Evolutionary conservation across 2,888 invertebrate genomes (phyloP), one percentile per base, ranked within the genome.

Genomic region (Stenolophus ochropezus): DNA sequence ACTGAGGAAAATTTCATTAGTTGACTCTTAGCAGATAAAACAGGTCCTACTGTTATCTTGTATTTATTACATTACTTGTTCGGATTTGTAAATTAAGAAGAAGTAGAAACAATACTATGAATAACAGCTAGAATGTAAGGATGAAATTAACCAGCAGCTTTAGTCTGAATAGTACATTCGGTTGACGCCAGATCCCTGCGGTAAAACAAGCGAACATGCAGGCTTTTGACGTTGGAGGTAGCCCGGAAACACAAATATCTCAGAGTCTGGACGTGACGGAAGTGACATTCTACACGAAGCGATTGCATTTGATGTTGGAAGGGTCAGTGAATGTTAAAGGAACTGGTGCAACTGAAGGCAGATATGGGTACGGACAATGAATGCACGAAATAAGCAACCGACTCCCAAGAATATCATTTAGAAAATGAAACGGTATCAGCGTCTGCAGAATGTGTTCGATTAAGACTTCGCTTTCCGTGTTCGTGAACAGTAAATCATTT

Each of bases 381-480:
- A 42, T n/a, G n/a, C n/a, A n/a, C n/a, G n/a, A n/a, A n/a, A n/a
- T n/a, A n/a, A n/a, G n/a, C n/a, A n/a, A n/a, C n/a, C n/a, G n/a
- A n/a, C n/a, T n/a, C n/a, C n/a, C n/a, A n/a, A n/a, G n/a, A n/a
- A n/a, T n/a, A n/a, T n/a, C 33, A 42, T 42, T 42, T 42, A 42
- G 8, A 42, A 42, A 42, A 42, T 42, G 33, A 42, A 11, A 11
- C 33, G 11, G 4, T 42, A 42, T 42, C 33, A 42, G 33, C 11
- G 33, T 42, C 8, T 42, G 11, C 6, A 42, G 3, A 27, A 27
- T 42, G 33, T 42, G 14, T 65, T 65, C 33, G 65, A 65, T 65
- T 65, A 27, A 65, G 65, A 27, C 33, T 6, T 65, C 27, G 16
- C 23, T 21, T 65, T 65, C 65, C 65, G 65, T 65, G 65, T 23